A percentile compares a stretch with the other conserved stretches of the same genome.
phyloP scores from a whole-genome alignment of 2,113 vertebrate species.

The Tupaia tana region DNA sequence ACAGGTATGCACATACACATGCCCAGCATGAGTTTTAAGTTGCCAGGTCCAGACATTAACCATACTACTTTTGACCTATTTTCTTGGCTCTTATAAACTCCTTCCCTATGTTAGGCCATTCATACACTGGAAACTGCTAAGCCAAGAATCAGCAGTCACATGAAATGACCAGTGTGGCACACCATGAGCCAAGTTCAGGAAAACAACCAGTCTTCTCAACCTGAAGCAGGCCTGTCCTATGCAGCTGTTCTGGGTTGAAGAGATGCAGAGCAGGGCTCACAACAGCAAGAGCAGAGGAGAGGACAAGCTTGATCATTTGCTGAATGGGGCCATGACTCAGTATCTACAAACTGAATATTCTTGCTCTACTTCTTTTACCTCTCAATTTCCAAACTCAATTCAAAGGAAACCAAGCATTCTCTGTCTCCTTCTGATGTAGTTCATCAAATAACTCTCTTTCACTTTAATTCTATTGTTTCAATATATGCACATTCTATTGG shows the following conservation, averaged over 20 bases:
- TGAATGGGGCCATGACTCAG: not conserved
- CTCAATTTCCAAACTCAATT: not conserved
- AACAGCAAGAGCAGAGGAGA: not conserved
- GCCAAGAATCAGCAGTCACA: not conserved
- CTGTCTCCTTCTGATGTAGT: not conserved
- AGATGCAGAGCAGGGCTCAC: not conserved
- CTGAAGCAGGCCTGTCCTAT: not conserved
- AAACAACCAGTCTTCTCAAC: not conserved
- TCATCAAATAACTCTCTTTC: not conserved
- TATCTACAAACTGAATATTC: not conserved
- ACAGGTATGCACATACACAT: too few relatives aligned
- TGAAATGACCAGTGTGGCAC: constrained; percentile 1
- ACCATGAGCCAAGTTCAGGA: not conserved
- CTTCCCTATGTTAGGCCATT: not conserved
- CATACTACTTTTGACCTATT: not conserved
- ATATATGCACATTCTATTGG: not conserved
- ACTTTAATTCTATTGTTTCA: not conserved
- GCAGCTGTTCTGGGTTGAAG: constrained; percentile 10
- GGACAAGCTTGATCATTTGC: not conserved
- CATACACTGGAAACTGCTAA: not conserved
- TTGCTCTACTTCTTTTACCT: not conserved
- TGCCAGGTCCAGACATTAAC: too few relatives aligned
- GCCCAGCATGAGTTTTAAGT: too few relatives aligned
- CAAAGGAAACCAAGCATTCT: not conserved
- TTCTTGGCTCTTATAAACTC: not conserved